Evolutionary conservation across 1,140 invertebrate species (phyloP).

Genomic region (Diachasmimorpha longicaudata): DNA sequence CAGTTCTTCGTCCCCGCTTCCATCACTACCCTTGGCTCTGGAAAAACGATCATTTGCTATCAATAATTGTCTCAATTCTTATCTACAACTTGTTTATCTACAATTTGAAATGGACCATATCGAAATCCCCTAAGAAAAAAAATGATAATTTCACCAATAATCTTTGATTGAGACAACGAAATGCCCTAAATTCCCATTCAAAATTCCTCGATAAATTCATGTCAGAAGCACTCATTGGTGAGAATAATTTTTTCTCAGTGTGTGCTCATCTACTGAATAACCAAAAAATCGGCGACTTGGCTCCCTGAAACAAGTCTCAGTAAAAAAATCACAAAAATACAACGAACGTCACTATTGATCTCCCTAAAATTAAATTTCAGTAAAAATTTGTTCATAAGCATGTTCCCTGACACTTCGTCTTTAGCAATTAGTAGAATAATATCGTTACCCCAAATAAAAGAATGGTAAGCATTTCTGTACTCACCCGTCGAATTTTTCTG

Average conservation of each 20-base stretch:
- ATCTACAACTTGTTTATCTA: not conserved
- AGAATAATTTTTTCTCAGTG: too few species aligned
- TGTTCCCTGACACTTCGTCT: not conserved
- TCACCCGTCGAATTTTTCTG: slow-evolving; percentile 24
- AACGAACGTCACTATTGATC: not conserved
- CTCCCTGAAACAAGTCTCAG: not conserved
- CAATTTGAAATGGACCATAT: not conserved
- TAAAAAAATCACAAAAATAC: not conserved
- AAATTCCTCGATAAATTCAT: too few species aligned
- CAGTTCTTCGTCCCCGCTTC: slow-evolving; percentile 21
- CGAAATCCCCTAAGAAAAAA: too few species aligned
- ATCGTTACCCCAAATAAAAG: not conserved
- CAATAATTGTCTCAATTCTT: not conserved
- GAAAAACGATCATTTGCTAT: not conserved
- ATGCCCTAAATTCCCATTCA: too few species aligned
- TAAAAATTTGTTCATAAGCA: not conserved
- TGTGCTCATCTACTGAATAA: too few species aligned
- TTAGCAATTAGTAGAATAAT: not conserved
- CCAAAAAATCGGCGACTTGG: too few species aligned
- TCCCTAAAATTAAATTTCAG: not conserved
- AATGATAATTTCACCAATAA: too few species aligned
- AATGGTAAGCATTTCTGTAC: not conserved
- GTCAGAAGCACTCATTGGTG: too few species aligned
- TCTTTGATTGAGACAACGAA: too few species aligned
- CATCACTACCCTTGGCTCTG: slow-evolving; percentile 19